These are phyloP conservation scores for Dicycla oo DNA, from an alignment of 2,888 invertebrate genomes.

Conservation along the genomic window DNA sequence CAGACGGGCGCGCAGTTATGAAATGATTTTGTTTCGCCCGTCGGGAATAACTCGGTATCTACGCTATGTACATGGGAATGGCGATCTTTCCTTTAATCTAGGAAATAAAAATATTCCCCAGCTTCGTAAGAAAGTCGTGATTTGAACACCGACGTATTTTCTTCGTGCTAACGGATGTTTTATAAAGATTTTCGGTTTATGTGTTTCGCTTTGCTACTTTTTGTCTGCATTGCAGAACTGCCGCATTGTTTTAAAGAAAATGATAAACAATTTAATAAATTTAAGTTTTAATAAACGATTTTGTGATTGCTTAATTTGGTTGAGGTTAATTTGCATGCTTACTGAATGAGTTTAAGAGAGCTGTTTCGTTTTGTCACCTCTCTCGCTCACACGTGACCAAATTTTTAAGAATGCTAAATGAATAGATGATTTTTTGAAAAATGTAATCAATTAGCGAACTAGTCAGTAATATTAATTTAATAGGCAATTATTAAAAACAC, in stretches of 20 bases:
- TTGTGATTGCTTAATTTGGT: constrained; percentile 18
- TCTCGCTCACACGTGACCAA: too few species aligned
- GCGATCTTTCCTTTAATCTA: constrained; percentile 77
- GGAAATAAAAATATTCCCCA: constrained; percentile 72
- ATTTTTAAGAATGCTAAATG: too few species aligned
- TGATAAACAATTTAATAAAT: constrained; percentile 25
- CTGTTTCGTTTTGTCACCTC: too few species aligned
- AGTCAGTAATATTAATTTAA: too few species aligned
- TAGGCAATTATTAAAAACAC: too few species aligned
- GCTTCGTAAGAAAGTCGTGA: constrained; percentile 62
- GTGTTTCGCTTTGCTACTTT: constrained; percentile 39
- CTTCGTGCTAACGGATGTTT: constrained; percentile 54
- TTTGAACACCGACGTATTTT: constrained; percentile 56
- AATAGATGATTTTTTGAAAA: too few species aligned
- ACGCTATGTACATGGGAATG: constrained; percentile 70
- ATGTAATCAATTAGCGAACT: too few species aligned
- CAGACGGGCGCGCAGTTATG: constrained; percentile 76
- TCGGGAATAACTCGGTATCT: constrained; percentile 73
- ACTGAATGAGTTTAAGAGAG: constrained; percentile 8
- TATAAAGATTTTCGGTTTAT: constrained; percentile 47
- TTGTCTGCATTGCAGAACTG: constrained; percentile 54
- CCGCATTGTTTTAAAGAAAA: constrained; percentile 45
- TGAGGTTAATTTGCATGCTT: constrained; percentile 24
- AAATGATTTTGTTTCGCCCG: constrained; percentile 80
- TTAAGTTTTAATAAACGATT: too few species aligned